Evolutionary conservation across 1,140 invertebrate genomes (phyloP), one percentile per base, ranked within the genome.

Genomic region (Myzus persicae): DNA sequence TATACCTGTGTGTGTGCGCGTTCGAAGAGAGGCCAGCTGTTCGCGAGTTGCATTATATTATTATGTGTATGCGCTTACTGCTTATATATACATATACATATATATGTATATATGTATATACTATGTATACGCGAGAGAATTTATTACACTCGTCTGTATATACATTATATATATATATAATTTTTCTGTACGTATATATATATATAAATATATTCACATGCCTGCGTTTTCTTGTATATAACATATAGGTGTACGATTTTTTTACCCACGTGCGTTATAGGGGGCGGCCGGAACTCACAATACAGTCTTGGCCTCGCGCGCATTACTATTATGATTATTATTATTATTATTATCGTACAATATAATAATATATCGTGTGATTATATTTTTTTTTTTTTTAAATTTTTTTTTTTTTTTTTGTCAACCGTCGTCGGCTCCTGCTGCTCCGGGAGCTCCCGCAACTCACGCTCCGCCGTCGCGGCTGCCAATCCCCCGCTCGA

Each of bases 271-370:
- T 3, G n/a, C 59, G 59, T 44, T 76, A 11, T 31, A 44, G 84
- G 84, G 84, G 84, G 42, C 42, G 84, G 38, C 84, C 84, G 84
- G 84, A 85, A 85, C 84, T 44, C 40, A 44, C 40, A 42, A 85
- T 44, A 85, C 84, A 24, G 84, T 85, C 84, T 85, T 85, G 84
- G 84, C 42, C 84, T 85, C 84, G 42, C 84, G 84, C 84, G 84
- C 42, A 42, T 85, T 85, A 42, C 38, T 84, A 40, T 40, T 76
- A 31, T n/a, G 24, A 59, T 76, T 76, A 59, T 67, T 67, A 26
- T 26, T 9, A 67, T n/a, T 31, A 36, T 36, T 82, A 85, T 85
- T 40, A 31, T 18, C 84, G 84, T 85, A 44, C 40, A 14, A 67
- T 90, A 67, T 85, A 85, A 40, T 85, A 85, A 40, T 44, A 85